Base-by-base conservation (phyloP, 2,797 vertebrate genomes). In the Pangasius krempfi region DNA sequence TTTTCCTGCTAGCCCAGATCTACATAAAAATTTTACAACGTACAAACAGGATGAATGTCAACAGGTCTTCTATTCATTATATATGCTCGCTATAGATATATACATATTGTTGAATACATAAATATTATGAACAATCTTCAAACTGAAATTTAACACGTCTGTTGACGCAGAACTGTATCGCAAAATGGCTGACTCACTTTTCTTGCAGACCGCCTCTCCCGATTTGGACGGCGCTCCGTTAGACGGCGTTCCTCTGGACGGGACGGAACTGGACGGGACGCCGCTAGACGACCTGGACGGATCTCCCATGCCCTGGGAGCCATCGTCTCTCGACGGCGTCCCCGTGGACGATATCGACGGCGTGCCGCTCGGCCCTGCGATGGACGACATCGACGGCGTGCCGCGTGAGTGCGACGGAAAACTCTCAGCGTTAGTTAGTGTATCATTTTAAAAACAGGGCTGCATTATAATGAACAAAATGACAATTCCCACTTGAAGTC, bases 341-440 rank as follows among this genome's bases (percentile, higher is more conserved):
- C 94, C 96, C 0, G 95, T 96, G 9, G 96, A 97, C 6, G 96
- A 97, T 90, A 93, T 97, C 13, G 96, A 97, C 1, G 96, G 96
- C 0, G 93, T 97, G 84, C 96, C 96, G 6, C 92, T 97, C 52
- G 94, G 91, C n/a, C 92, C 89, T 0, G 68, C 88, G 8, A 87
- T 94, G 5, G 96, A 97, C 56, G 96, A 97, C 91, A 96, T 97
- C 25, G 96, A 97, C 80, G 96, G 96, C 70, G 94, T 95, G 93
- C 96, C 96, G 20, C 88, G 96, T 97, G 93, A 93, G 96, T 95
- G 80, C 0, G 13, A 7, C 54, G 0, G 33, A 25, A 33, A n/a
- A 6, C 14, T 2, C 47, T 18, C 3, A 0, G 5, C 12, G 72
- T 3, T 7, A 2, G 20, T 56, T 8, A 30, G 25, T 54, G n/a